Evolutionary conservation across 2,888 invertebrate genomes (phyloP).

Genomic region (Parnassius mnemosyne): DNA sequence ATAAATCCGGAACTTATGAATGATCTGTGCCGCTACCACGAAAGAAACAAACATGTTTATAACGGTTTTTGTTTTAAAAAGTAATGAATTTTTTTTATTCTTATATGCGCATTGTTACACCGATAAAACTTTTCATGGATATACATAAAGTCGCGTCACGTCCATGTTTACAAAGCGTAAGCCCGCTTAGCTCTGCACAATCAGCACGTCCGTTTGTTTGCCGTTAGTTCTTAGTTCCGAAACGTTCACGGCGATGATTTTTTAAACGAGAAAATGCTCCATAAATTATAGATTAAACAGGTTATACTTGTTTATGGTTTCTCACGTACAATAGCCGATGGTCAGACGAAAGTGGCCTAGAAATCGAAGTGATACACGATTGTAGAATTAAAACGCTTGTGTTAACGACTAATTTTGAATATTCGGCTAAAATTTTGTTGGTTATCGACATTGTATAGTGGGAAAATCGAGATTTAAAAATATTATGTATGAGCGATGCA

Average conservation of each 20-base stretch:
- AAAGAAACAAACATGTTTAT: no score
- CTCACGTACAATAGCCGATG: slow-evolving; percentile 8
- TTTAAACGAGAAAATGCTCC: slow-evolving; percentile 9
- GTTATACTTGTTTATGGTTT: slow-evolving; percentile 15
- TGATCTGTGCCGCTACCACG: no score
- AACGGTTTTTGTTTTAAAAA: no score
- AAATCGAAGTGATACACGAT: neutral
- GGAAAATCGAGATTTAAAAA: no score
- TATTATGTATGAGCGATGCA: no score
- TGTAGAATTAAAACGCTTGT: neutral
- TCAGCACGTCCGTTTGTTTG: neutral
- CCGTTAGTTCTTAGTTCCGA: slow-evolving; percentile 9
- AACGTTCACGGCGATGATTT: slow-evolving; percentile 9
- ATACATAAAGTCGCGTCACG: no score
- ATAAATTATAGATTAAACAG: slow-evolving; percentile 21
- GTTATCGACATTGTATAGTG: no score
- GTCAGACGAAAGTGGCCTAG: neutral
- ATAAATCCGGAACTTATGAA: no score
- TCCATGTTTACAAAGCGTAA: neutral
- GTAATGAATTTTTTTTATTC: no score
- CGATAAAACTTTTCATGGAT: no score
- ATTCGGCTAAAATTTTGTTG: no score
- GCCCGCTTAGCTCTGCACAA: neutral
- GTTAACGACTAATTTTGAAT: slow-evolving; percentile 1
- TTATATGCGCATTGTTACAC: no score